These are phyloP conservation scores for Paedocypris sp. DNA, from an alignment of 2,113 vertebrate genomes.

Conservation along the genomic window DNA sequence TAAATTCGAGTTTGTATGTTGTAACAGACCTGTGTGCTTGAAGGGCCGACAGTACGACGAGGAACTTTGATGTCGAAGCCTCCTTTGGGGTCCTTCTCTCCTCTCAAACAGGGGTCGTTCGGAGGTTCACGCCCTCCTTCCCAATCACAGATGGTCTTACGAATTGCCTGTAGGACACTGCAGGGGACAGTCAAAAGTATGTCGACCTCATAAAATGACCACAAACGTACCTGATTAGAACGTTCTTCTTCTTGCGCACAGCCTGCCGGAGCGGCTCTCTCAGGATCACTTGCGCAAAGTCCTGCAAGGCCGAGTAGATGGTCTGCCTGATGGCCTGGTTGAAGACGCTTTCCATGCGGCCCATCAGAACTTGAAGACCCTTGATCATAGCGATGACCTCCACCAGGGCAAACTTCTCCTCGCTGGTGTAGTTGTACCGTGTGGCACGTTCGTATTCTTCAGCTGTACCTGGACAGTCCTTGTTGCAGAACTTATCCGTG, in stretches of 20 bases:
- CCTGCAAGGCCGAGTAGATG: conserved; percentile 95
- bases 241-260: conserved; percentile 95
- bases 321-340: conserved; percentile 98
- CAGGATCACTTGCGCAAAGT: conserved; percentile 91
- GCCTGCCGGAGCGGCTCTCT: conserved; percentile 90
- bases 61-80: conserved; percentile 98
- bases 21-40: conserved; percentile 83
- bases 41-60: conserved; percentile 90
- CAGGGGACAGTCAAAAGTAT: neutral
- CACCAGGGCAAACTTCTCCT: conserved; percentile 96
- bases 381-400: conserved; percentile 99
- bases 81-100: conserved; percentile 97
- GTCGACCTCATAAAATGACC: neutral
- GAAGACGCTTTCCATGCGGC: conserved; percentile 96
- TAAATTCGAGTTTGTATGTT: too few relatives aligned
- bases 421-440: conserved; percentile 96
- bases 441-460: conserved; percentile 97
- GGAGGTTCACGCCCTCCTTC: conserved; percentile 90
- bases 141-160: conserved; percentile 98
- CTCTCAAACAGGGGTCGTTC: conserved; percentile 92
- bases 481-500: conserved; percentile 98
- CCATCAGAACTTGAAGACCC: conserved; percentile 96
- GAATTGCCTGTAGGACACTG: conserved; percentile 95
- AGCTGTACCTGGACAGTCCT: conserved; percentile 92
- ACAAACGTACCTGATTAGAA: conserved; percentile 85